Conservation (phyloP, 2,113 vertebrate genomes). For the Xenopus laevis region DNA sequence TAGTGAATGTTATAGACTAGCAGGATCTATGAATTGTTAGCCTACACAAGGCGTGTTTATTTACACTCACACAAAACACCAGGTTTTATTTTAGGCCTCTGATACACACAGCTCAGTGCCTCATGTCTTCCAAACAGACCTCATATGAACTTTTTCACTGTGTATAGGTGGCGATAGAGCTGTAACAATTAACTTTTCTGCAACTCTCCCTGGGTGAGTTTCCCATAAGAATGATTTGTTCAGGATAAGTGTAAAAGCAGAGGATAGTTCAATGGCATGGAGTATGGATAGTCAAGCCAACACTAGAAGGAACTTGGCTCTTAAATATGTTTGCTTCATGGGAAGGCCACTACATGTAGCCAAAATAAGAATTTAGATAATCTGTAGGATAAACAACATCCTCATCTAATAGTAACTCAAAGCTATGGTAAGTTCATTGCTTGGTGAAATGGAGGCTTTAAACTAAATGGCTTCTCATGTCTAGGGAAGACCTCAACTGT, state of each 20-base stretch:
- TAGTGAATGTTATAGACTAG: neutral
- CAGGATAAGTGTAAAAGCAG: neutral
- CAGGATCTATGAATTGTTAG: conserved; percentile 16
- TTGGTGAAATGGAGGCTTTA: no score
- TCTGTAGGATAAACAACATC: no score
- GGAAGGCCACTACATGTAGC: neutral
- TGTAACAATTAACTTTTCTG: no score
- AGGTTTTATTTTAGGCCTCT: conserved; percentile 15
- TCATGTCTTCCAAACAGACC: conserved; percentile 23
- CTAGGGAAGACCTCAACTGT: no score
- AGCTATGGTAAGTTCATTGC: no score
- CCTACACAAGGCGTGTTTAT: conserved; percentile 35
- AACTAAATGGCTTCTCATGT: no score
- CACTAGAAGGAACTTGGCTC: neutral
- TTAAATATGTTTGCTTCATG: neutral
- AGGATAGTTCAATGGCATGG: neutral
- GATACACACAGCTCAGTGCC: conserved; percentile 3
- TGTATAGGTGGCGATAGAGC: neutral
- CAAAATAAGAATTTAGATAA: no score
- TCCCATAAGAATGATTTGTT: no score
- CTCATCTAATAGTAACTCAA: no score
- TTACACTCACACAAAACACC: conserved; percentile 22
- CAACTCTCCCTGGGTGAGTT: no score
- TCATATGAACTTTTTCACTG: conserved; percentile 10
- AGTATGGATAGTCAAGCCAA: neutral